Evolutionary conservation across 2,797 vertebrate species (phyloP).

Genomic region (Schizothorax lantsangensis): DNA sequence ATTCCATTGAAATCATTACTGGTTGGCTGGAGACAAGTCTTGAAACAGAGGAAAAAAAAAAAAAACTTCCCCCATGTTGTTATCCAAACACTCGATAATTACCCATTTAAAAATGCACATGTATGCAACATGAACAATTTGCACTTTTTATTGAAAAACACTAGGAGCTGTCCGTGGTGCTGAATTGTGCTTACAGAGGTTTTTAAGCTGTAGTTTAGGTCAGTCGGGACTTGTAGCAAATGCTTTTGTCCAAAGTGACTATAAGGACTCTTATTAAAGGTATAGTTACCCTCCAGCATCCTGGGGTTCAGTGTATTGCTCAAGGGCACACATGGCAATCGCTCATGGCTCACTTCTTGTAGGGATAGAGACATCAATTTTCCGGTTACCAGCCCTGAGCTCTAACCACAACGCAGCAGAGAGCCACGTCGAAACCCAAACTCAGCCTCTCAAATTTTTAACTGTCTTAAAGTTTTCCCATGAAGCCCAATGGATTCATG

Average conservation of each 20-base stretch:
- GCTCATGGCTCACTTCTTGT: not conserved
- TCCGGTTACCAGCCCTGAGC: not conserved
- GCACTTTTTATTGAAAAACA: not conserved
- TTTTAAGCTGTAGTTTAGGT: not conserved
- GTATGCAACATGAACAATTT: not conserved
- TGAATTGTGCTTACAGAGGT: not conserved
- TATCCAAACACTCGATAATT: conserved; percentile 5
- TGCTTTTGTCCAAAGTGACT: conserved; percentile 4
- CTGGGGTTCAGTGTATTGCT: not conserved
- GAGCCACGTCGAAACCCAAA: not conserved
- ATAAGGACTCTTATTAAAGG: not conserved
- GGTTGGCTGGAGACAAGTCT: not conserved
- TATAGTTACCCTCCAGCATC: not conserved
- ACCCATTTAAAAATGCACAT: not conserved
- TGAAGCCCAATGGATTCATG: not conserved
- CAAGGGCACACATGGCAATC: not conserved
- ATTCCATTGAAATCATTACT: conserved; percentile 15
- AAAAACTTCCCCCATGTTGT: not conserved
- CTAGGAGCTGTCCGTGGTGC: not conserved
- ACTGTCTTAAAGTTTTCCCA: not conserved
- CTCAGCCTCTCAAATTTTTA: not conserved
- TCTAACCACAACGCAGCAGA: no score
- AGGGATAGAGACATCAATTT: not conserved
- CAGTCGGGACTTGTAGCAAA: not conserved
- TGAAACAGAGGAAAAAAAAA: not conserved